These are phyloP conservation scores for Tuberolachnus salignus DNA, from an alignment of 2,888 invertebrate genomes.

Conservation along the genomic window DNA sequence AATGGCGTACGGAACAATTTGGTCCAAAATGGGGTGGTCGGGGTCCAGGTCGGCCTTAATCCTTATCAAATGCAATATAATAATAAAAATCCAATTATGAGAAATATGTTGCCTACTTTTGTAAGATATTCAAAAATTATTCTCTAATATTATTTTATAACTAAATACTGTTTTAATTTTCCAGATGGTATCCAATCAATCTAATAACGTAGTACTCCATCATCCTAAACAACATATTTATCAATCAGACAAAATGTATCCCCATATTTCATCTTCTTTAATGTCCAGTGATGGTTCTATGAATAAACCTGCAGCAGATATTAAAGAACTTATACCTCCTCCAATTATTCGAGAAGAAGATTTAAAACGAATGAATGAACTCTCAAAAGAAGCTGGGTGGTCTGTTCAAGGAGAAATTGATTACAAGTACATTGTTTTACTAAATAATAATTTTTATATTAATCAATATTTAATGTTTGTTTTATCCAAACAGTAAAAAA, in stretches of 20 bases:
- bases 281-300: constrained; percentile 26
- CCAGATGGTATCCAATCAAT: constrained; percentile 49
- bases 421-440: constrained; percentile 71
- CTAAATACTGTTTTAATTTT: not conserved
- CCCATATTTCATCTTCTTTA: constrained; percentile 26
- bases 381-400: constrained; percentile 89
- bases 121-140: constrained; percentile 65
- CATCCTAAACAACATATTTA: constrained; percentile 45
- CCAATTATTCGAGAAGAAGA: constrained; percentile 94
- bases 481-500: constrained; percentile 72
- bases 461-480: constrained; percentile 36
- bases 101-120: constrained; percentile 79
- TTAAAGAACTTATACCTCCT: constrained; percentile 65
- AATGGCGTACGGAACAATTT: constrained; percentile 64
- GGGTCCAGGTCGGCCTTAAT: constrained; percentile 65
- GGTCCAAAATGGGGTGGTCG: constrained; percentile 64
- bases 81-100: constrained; percentile 66
- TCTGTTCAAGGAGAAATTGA: constrained; percentile 91
- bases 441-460: not conserved
- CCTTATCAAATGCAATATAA: constrained; percentile 57
- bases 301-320: constrained; percentile 61
- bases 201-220: constrained; percentile 41
- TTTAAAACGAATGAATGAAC: constrained; percentile 88
- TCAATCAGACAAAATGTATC: constrained; percentile 38
- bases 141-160: not conserved